Evolutionary conservation across 2,113 vertebrate species (phyloP).

Genomic region (Tragelaphus buxtoni): DNA sequence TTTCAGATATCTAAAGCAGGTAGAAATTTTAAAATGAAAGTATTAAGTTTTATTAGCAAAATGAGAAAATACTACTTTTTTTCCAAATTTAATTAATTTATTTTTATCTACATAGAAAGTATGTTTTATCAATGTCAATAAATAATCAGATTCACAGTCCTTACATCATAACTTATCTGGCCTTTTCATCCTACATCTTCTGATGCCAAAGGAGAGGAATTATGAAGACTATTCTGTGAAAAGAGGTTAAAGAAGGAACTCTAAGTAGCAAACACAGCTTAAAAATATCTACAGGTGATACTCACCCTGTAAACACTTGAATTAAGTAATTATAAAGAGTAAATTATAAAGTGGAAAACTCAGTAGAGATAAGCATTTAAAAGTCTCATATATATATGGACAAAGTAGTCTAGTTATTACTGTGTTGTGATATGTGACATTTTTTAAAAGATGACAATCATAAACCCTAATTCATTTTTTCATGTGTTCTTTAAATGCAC

Average conservation of each 20-base stretch:
- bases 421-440: background rate
- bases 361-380: background rate
- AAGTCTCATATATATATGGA: background rate
- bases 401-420: background rate
- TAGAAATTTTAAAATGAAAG: background rate
- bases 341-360: background rate
- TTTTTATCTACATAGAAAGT: background rate
- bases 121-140: background rate
- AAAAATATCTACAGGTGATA: background rate
- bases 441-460: background rate
- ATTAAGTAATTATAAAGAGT: background rate
- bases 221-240: background rate
- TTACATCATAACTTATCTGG: background rate
- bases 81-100: background rate
- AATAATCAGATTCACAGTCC: background rate
- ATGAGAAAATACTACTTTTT: background rate
- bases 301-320: background rate
- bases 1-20: background rate
- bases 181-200: background rate
- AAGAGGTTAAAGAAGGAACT: background rate
- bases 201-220: background rate
- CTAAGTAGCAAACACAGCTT: background rate
- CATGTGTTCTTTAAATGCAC: too few species aligned
- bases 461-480: background rate
- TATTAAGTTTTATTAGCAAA: background rate